phyloP scores from a whole-genome alignment of 1,140 invertebrate genomes.

The Drosophila rhopaloa region DNA sequence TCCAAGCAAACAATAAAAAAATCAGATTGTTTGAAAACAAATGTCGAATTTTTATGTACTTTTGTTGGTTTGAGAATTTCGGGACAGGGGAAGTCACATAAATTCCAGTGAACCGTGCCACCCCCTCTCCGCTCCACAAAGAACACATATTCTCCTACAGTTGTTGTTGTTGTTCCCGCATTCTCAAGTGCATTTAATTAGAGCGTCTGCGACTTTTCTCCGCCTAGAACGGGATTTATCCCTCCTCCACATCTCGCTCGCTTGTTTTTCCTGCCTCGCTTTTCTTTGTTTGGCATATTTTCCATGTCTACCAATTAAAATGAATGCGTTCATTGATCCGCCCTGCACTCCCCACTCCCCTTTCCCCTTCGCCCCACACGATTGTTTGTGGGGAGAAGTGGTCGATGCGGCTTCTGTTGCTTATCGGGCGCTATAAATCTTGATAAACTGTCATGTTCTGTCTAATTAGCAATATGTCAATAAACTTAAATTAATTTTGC shows the following conservation, averaged over 20 bases:
- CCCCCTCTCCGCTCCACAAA: not conserved
- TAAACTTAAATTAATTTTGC: conserved; percentile 83
- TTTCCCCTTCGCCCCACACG: not conserved
- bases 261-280: conserved; percentile 29
- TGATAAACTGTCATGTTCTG: conserved; percentile 84
- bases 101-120: conserved; percentile 70
- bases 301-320: conserved; percentile 83
- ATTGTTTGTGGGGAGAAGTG: conserved; percentile 6
- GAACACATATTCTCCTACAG: conserved; percentile 8
- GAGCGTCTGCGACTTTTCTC: conserved; percentile 53
- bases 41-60: conserved; percentile 66
- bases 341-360: conserved; percentile 23
- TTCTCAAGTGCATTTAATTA: conserved; percentile 82
- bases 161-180: conserved; percentile 39
- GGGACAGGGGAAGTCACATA: conserved; percentile 72
- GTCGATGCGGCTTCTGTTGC: conserved; percentile 36
- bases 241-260: not conserved
- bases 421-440: conserved; percentile 83
- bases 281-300: conserved; percentile 80
- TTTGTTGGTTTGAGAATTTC: conserved; percentile 62
- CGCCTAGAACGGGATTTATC: conserved; percentile 25
- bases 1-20: conserved; percentile 63
- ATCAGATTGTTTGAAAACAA: conserved; percentile 70
- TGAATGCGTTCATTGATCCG: conserved; percentile 84
- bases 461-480: conserved; percentile 84